phyloP scores from a whole-genome alignment of 2,888 invertebrate genomes.

The Pristionchus japonicus region DNA sequence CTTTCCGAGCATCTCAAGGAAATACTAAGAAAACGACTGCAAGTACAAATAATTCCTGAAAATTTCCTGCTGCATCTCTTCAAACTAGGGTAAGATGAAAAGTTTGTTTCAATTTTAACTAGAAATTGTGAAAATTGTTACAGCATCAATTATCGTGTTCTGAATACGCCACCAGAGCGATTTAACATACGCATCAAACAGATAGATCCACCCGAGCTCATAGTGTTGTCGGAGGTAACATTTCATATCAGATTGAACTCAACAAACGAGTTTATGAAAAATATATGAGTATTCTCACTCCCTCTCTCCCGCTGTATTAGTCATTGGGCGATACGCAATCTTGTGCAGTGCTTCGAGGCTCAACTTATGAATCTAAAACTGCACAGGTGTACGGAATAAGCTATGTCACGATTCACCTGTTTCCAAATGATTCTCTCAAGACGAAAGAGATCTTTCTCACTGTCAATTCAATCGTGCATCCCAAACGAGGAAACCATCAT shows the following conservation, averaged over 20 bases:
- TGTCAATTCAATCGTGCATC: conserved; percentile 6
- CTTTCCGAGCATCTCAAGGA: not conserved
- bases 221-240: not conserved
- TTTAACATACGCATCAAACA: not conserved
- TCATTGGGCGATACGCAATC: no score
- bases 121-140: not conserved
- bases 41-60: not conserved
- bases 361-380: no score
- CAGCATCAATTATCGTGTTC: not conserved
- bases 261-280: no score
- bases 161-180: not conserved
- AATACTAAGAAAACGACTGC: not conserved
- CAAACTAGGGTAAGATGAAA: not conserved
- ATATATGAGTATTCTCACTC: no score
- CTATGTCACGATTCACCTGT: not conserved
- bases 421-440: no score
- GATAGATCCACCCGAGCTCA: not conserved
- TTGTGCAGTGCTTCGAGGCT: no score
- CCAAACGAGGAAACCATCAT: not conserved
- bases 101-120: not conserved
- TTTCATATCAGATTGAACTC: no score
- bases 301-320: no score
- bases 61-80: not conserved
- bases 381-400: not conserved
- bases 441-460: not conserved